These are phyloP conservation scores for Vombatus ursinus DNA, from an alignment of 2,113 vertebrate species.

Conservation along the genomic window DNA sequence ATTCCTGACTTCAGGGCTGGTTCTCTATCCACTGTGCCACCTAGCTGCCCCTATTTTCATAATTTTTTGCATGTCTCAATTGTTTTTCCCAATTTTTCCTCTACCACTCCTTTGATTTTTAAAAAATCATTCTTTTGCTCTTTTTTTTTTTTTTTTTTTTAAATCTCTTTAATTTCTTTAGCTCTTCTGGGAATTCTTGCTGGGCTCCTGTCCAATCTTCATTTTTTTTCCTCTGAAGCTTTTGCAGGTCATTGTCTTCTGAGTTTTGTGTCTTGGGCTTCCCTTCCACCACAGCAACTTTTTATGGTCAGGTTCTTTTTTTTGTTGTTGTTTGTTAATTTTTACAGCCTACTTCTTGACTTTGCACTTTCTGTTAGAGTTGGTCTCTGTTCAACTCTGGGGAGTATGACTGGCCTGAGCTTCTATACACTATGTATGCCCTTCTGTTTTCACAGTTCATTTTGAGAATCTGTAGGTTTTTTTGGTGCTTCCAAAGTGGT, in stretches of 20 bases:
- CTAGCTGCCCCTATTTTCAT: too few relatives aligned
- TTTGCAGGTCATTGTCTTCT: neutral
- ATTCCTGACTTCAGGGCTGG: too few relatives aligned
- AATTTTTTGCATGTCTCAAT: too few relatives aligned
- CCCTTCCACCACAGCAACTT: neutral
- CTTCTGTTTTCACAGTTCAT: neutral
- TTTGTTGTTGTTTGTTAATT: neutral
- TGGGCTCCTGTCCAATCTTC: neutral
- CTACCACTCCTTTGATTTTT: neutral
- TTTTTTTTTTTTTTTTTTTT: too few relatives aligned
- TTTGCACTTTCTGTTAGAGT: neutral
- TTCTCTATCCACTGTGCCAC: too few relatives aligned
- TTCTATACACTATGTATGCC: neutral
- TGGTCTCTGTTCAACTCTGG: neutral
- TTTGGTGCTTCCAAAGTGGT: neutral
- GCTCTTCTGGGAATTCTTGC: neutral
- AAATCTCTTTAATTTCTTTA: too few relatives aligned
- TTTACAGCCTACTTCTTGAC: neutral
- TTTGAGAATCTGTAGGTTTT: neutral
- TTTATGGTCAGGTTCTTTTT: neutral
- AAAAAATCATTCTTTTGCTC: too few relatives aligned
- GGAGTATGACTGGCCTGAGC: neutral
- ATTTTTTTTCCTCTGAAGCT: neutral
- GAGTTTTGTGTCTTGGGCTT: too few relatives aligned
- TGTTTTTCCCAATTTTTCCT: neutral